Base-by-base conservation (phyloP, 35 echinoderm and acorn worm species). In the Heliocidaris erythrogramma region DNA sequence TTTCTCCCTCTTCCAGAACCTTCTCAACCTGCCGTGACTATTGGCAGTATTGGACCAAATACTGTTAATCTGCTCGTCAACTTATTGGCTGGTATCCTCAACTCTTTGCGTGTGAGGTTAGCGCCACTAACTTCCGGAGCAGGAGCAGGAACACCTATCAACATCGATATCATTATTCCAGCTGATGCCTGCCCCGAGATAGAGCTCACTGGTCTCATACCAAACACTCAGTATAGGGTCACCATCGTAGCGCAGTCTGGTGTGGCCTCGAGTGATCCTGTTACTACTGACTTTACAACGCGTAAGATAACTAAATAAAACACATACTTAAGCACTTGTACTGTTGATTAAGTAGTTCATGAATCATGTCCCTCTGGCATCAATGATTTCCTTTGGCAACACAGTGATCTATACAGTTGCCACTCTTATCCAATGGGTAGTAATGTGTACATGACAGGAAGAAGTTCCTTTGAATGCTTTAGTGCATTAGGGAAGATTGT, bases 171-270 rank as follows among this genome's bases (percentile, higher is more conserved):
- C 9, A 14, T 49, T 13, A 12, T 96, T 10, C 94, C 91, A 31
- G 84, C 52, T 12, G 94, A 97, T 48, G 96, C 94, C 6, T 97
- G 96, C 60, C 96, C 96, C 49, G 90, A 93, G 32, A 49, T 97
- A 42, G 85, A 85, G 48, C 85, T 97, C 5, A 61, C 94, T 9
- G 96, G 96, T 13, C 85, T 97, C 30, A 42, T 93, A 87, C 96
- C 96, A 24, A 89, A 84, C 32, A 97, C 94, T 14, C 31, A 59
- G 5, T 97, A 97, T 61, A 50, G 65, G 10, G 94, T 97, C 2
- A 95, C 94, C 18, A 18, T 97, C 21, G 14, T 14, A 3, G 60
- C 96, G 11, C 10, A 59, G 12, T 93, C 94, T 18, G 96, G 49
- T 53, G 32, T 30, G n/a, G 29, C 93, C 30, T 21, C 30, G 21